phyloP scores from a whole-genome alignment of 2,113 vertebrate genomes.

The Columbina picui region DNA sequence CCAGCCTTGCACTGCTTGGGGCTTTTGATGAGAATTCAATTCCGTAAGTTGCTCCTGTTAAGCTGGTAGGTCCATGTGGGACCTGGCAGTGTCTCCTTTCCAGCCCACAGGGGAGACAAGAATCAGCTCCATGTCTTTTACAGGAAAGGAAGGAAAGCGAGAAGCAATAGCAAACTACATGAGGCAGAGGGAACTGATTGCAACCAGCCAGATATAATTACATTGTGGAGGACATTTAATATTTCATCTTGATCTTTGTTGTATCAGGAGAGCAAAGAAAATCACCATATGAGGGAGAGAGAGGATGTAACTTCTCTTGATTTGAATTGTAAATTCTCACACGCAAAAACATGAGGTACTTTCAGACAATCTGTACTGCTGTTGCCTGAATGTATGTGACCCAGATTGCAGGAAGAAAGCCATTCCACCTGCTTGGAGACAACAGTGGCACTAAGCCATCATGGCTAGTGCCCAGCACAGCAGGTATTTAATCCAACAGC shows the following conservation, averaged over 20 bases:
- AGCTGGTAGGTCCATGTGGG: not conserved
- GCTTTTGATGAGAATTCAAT: not conserved
- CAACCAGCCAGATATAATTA: slow-evolving; percentile 56
- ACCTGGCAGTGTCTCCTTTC: not conserved
- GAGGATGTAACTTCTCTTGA: slow-evolving; percentile 3
- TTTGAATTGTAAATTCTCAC: slow-evolving; percentile 51
- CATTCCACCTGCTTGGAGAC: not conserved
- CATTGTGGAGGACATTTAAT: slow-evolving; percentile 52
- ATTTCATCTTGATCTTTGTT: slow-evolving; percentile 46
- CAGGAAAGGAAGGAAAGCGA: not conserved
- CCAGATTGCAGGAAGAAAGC: not conserved
- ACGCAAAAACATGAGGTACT: not conserved
- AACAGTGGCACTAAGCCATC: not conserved
- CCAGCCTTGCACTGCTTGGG: not conserved
- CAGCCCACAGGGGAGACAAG: not conserved
- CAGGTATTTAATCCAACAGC: not conserved
- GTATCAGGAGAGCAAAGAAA: slow-evolving; percentile 29
- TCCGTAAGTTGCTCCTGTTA: not conserved
- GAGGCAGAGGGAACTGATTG: slow-evolving; percentile 43
- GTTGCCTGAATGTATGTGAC: not conserved
- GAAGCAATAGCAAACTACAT: not conserved
- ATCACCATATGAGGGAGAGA: slow-evolving; percentile 19
- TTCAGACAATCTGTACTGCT: not conserved
- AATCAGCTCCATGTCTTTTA: not conserved
- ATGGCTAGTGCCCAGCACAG: not conserved